These are phyloP conservation scores for Pachymerium ferrugineum DNA, from an alignment of 2,888 invertebrate genomes.

Conservation along the genomic window DNA sequence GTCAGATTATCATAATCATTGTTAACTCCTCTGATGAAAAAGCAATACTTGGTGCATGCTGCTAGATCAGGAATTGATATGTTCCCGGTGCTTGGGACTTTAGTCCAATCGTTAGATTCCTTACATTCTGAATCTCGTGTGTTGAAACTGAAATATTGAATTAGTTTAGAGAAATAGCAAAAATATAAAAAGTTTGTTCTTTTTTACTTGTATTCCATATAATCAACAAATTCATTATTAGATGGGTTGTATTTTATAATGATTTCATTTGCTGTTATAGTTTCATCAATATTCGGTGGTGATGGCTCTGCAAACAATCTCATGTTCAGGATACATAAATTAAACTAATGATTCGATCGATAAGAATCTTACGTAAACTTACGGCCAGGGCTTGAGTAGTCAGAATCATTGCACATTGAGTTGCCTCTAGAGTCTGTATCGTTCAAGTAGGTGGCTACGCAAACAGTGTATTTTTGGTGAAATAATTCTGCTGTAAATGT, in stretches of 20 bases:
- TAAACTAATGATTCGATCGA: neutral
- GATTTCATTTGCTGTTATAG: neutral
- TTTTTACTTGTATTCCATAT: neutral
- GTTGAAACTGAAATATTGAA: neutral
- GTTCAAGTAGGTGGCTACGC: too few species aligned
- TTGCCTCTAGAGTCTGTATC: too few species aligned
- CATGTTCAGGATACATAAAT: neutral
- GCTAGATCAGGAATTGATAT: neutral
- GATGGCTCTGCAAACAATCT: neutral
- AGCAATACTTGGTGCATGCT: neutral
- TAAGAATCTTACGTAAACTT: neutral
- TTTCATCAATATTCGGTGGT: neutral
- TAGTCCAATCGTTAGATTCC: neutral
- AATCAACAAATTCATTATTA: neutral
- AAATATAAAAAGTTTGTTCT: too few species aligned
- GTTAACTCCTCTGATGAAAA: neutral
- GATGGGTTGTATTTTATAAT: neutral
- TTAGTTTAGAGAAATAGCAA: too few species aligned
- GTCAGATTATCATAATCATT: neutral
- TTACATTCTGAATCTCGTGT: neutral
- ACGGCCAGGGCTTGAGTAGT: neutral
- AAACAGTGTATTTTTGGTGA: too few species aligned
- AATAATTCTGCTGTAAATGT: too few species aligned
- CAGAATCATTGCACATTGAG: neutral
- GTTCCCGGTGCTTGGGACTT: neutral